Evolutionary conservation across 1,140 invertebrate genomes (phyloP), one percentile per base, ranked within the genome.

Genomic region (Gonatopus flavifemur): DNA sequence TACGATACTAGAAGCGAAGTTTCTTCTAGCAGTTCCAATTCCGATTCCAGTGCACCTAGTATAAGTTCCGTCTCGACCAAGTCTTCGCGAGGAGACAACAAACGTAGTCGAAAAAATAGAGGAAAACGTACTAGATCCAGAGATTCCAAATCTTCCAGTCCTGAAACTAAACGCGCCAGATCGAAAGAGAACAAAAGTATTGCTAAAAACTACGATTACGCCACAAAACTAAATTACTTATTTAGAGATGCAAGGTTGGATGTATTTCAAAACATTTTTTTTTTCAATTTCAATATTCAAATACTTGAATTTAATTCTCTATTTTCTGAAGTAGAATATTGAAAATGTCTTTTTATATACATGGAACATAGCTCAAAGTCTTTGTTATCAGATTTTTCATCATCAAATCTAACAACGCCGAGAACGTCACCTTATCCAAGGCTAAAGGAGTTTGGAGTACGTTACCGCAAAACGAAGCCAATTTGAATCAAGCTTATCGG

Each of bases 361-460:
- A 35, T n/a, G 15, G 24, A 43, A 52, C 37, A 46, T 53, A 32
- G 49, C 48, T 52, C 33, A 43, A 56, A 61, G 52, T 59, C 36
- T 57, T 60, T 55, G 49, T 41, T 46, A 37, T 6, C 45, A 78
- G 76, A 66, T 98, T 96, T 82, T 98, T 98, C 80, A 84, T 98
- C 18, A 97, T 98, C 55, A 98, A 98, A 77, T 97, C 94, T 35
- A 98, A 98, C 76, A 98, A 98, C 80, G 89, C 90, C 51, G 96
- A 98, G 76, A 98, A 98, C 80, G 89, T 98, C 21, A 89, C 89
- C 18, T 66, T 98, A 20, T 95, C 95, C 1, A 98, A 98, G 79
- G 88, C 87, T 1, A 96, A 93, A 81, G 93, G 93, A 52, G 95
- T 98, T 3, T 98, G 96, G 96, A 97, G 95, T 8, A 98, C 96